These are phyloP conservation scores for Apeira syringaria DNA, from an alignment of 2,888 invertebrate genomes.

Conservation along the genomic window DNA sequence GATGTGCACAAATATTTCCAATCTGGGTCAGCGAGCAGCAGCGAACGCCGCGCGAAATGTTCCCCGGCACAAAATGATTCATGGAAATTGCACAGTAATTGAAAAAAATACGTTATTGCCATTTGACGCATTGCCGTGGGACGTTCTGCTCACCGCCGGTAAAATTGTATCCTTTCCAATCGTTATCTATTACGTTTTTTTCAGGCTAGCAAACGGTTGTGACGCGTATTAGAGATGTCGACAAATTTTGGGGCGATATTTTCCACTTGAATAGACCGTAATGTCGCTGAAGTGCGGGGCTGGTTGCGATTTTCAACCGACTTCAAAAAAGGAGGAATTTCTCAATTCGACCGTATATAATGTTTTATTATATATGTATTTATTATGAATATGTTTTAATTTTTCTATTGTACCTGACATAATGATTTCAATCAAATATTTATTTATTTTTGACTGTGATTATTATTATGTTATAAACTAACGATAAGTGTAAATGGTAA, in stretches of 20 bases:
- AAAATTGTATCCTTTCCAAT: conserved; percentile 45
- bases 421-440: too few relatives aligned
- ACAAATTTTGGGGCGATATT: conserved; percentile 18
- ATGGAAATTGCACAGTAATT: conserved; percentile 79
- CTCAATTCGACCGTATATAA: too few relatives aligned
- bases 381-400: too few relatives aligned
- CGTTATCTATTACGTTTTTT: conserved; percentile 36
- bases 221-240: conserved; percentile 19
- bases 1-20: conserved; percentile 68
- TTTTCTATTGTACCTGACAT: too few relatives aligned
- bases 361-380: too few relatives aligned
- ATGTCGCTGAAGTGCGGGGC: conserved; percentile 4
- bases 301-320: too few relatives aligned
- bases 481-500: too few relatives aligned
- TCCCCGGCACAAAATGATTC: conserved; percentile 70
- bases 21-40: conserved; percentile 63
- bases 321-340: too few relatives aligned
- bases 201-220: conserved; percentile 17
- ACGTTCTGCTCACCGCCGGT: conserved; percentile 45
- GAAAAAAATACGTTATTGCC: conserved; percentile 80
- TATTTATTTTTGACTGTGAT: too few relatives aligned
- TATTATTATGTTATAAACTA: too few relatives aligned
- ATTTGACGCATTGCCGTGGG: conserved; percentile 68
- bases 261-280: conserved; percentile 13
- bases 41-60: conserved; percentile 52